These are phyloP conservation scores for Anneissia japonica DNA, from an alignment of 35 echinoderm and acorn worm genomes.

Conservation along the genomic window DNA sequence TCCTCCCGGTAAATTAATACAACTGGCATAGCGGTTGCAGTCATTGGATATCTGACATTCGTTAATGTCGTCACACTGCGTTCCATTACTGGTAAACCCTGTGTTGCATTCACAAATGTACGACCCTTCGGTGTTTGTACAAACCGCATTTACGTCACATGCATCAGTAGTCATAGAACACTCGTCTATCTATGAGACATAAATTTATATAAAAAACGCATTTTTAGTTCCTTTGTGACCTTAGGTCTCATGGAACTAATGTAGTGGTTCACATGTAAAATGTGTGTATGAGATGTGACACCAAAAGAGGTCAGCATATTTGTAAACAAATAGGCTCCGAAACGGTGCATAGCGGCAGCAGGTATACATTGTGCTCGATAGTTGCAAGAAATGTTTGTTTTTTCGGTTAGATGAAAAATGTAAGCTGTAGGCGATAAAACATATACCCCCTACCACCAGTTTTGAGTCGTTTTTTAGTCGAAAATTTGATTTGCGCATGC, in stretches of 20 bases:
- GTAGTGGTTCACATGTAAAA: neutral
- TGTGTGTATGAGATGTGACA: neutral
- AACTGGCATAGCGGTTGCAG: neutral
- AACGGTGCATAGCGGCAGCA: no score
- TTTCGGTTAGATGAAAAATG: no score
- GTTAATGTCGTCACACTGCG: conserved; percentile 30
- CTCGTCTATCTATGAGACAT: neutral
- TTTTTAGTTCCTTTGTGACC: no score
- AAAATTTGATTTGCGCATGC: no score
- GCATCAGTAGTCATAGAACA: neutral
- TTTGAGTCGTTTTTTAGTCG: no score
- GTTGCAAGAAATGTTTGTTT: no score
- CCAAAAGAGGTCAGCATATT: no score
- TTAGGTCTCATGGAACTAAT: no score
- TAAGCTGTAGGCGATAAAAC: no score
- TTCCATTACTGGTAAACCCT: conserved; percentile 51
- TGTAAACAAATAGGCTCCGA: no score
- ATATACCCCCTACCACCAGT: no score
- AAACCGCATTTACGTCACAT: neutral
- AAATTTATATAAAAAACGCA: neutral
- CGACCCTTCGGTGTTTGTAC: conserved; percentile 13
- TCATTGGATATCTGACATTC: neutral
- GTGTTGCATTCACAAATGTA: conserved; percentile 48
- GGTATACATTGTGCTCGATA: no score
- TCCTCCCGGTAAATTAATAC: neutral